Evolutionary conservation across 2,113 vertebrate species (phyloP).

Genomic region (Scartelaos histophorus): DNA sequence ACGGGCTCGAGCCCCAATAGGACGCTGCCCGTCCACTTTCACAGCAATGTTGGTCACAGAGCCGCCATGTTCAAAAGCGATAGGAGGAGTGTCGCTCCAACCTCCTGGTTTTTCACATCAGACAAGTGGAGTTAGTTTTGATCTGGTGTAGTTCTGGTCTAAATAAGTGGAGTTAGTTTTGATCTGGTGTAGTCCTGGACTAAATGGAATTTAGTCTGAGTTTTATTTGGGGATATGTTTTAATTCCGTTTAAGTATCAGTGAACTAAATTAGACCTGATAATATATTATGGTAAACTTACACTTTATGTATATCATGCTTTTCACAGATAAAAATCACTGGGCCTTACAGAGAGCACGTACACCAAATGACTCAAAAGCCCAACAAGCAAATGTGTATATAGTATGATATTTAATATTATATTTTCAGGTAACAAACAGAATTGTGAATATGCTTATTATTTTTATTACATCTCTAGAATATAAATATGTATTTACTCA

Average conservation of each 20-base stretch:
- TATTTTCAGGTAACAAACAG: no score
- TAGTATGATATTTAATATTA: no score
- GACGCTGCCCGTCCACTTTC: slow-evolving; percentile 83
- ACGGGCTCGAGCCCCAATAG: slow-evolving; percentile 84
- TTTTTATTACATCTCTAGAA: no score
- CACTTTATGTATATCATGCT: no score
- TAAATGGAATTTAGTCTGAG: no score
- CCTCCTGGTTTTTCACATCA: slow-evolving; percentile 76
- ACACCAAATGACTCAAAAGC: no score
- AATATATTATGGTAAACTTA: background rate
- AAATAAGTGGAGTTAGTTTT: no score
- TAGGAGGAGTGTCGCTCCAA: slow-evolving; percentile 95
- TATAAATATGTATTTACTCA: no score
- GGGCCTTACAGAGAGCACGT: no score
- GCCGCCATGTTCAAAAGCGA: slow-evolving; percentile 91
- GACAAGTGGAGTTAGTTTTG: background rate
- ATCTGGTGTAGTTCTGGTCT: background rate
- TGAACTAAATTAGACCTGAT: background rate
- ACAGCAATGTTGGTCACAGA: slow-evolving; percentile 87
- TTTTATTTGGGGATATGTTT: background rate
- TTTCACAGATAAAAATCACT: no score
- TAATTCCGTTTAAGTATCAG: background rate
- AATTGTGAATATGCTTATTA: no score
- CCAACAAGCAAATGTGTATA: no score
- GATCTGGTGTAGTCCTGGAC: background rate